A percentile compares a stretch with the other conserved stretches of the same genome.
Evolutionary conservation across 2,113 vertebrate species (phyloP).

Genomic region (Lynx canadensis): DNA sequence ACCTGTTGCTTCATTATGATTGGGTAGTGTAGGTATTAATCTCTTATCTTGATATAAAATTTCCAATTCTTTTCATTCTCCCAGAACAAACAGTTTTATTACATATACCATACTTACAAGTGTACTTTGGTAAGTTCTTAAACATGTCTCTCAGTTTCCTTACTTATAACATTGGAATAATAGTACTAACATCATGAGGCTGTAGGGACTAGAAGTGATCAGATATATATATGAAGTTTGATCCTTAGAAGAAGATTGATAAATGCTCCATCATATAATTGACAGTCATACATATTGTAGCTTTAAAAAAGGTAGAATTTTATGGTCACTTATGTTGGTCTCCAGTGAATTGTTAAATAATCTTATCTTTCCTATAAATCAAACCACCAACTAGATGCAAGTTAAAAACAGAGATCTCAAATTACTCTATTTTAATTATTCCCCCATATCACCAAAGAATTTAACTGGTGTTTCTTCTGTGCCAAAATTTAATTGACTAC

Average conservation of each 20-base stretch:
- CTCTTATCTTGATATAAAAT: not conserved
- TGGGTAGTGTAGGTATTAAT: not conserved
- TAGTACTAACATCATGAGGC: not conserved
- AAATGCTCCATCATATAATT: slow-evolving; percentile 12
- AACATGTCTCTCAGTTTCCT: not conserved
- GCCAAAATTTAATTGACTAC: slow-evolving; percentile 46
- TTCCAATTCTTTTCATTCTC: not conserved
- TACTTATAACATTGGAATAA: not conserved
- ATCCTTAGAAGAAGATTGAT: not conserved
- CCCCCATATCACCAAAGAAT: not conserved
- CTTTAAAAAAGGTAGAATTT: slow-evolving; percentile 22
- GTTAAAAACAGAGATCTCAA: slow-evolving; percentile 40
- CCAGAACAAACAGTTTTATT: not conserved
- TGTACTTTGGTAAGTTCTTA: not conserved
- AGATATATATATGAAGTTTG: not conserved
- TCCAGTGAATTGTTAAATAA: slow-evolving; percentile 42
- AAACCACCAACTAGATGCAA: slow-evolving; percentile 34
- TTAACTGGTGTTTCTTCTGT: not conserved
- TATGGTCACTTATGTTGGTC: not conserved
- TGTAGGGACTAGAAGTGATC: not conserved
- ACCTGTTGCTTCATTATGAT: not conserved
- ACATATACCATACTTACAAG: not conserved
- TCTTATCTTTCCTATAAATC: slow-evolving; percentile 12
- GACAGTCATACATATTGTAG: not conserved
- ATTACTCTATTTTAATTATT: slow-evolving; percentile 54